Evolutionary conservation across 2,113 vertebrate genomes (phyloP).

Genomic region (Saguinus imperator): DNA sequence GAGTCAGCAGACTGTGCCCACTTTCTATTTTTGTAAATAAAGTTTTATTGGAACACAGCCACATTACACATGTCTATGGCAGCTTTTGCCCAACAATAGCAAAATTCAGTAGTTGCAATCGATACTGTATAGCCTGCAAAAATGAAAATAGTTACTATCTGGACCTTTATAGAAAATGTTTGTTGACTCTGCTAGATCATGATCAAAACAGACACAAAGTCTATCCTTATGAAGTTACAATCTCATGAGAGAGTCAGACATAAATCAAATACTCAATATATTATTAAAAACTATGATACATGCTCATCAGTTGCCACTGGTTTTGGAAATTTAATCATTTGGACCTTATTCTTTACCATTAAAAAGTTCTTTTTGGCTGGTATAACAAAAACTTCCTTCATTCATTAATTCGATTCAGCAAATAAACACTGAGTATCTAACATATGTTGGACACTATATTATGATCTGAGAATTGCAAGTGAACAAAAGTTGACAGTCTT

Average conservation of each 20-base stretch:
- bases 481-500: not conserved
- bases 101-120: not conserved
- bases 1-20: not conserved
- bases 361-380: not conserved
- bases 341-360: not conserved
- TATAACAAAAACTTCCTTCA: not conserved
- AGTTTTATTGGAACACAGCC: not conserved
- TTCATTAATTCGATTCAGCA: not conserved
- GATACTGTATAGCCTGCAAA: not conserved
- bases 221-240: not conserved
- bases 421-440: not conserved
- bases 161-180: not conserved
- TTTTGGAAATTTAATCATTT: not conserved
- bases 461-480: not conserved
- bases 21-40: not conserved
- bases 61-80: not conserved
- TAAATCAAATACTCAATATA: not conserved
- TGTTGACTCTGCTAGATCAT: not conserved
- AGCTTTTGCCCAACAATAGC: not conserved
- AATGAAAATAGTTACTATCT: not conserved
- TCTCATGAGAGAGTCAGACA: not conserved
- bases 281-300: not conserved
- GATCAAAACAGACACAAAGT: not conserved
- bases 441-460: not conserved
- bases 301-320: not conserved